A percentile compares a stretch with the other conserved stretches of the same genome.
These are phyloP conservation scores for Loris lydekkerianus DNA, from an alignment of 2,797 vertebrate genomes.

Conservation along the genomic window DNA sequence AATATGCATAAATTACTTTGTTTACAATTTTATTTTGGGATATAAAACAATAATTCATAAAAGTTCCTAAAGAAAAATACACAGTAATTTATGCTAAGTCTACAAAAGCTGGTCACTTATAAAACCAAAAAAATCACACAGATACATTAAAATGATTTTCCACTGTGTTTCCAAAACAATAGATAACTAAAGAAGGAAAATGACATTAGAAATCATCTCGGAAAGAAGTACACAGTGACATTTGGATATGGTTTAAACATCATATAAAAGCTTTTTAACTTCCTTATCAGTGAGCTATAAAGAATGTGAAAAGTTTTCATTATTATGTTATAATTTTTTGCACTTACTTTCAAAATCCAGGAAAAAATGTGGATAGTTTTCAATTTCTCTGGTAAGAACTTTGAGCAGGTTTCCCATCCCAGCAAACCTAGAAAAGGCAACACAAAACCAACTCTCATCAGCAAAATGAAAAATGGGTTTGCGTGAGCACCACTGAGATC, in stretches of 20 bases:
- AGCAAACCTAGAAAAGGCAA: slow-evolving; percentile 96
- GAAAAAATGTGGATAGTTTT: slow-evolving; percentile 99
- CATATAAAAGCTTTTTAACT: slow-evolving; percentile 71
- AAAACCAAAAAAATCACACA: slow-evolving; percentile 98
- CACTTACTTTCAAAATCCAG: slow-evolving; percentile 99
- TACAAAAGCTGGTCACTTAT: slow-evolving; percentile 94
- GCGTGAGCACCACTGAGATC: neutral
- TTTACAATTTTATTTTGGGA: slow-evolving; percentile 84
- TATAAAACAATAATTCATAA: slow-evolving; percentile 81
- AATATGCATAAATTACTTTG: slow-evolving; percentile 74
- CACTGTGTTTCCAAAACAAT: slow-evolving; percentile 94
- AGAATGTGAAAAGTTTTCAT: slow-evolving; percentile 75
- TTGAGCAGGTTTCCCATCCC: slow-evolving; percentile 99
- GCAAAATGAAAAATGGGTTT: slow-evolving; percentile 72
- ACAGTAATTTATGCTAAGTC: slow-evolving; percentile 85
- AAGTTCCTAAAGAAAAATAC: slow-evolving; percentile 85
- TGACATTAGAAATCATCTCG: slow-evolving; percentile 82
- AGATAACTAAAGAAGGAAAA: slow-evolving; percentile 83
- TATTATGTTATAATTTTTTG: slow-evolving; percentile 77
- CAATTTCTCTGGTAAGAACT: slow-evolving; percentile 99
- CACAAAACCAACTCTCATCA: slow-evolving; percentile 88
- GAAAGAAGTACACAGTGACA: slow-evolving; percentile 79
- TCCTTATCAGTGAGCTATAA: slow-evolving; percentile 78
- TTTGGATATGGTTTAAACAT: slow-evolving; percentile 72
- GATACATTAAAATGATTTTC: slow-evolving; percentile 96